Conservation (phyloP, 2,888 invertebrate genomes). For the Ennomos fuscantarius region DNA sequence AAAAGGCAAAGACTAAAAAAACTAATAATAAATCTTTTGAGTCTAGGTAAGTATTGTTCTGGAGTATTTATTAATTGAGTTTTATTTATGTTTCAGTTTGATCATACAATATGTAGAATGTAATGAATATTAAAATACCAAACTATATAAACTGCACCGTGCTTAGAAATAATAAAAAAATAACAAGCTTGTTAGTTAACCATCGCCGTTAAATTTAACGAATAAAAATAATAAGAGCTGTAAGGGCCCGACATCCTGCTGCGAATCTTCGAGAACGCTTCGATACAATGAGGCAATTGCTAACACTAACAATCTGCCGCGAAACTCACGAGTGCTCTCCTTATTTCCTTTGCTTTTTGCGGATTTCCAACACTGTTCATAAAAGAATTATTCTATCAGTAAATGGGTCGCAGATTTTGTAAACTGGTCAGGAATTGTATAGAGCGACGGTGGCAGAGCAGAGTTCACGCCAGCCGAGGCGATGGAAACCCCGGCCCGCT, state of each 20-base stretch:
- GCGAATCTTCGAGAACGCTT: constrained; percentile 48
- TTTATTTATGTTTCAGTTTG: too few species aligned
- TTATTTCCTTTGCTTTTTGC: constrained; percentile 28
- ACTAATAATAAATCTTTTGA: too few species aligned
- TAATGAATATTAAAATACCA: too few species aligned
- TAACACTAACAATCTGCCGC: constrained; percentile 55
- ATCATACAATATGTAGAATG: too few species aligned
- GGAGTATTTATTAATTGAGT: too few species aligned
- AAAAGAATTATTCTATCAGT: constrained; percentile 56
- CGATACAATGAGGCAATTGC: constrained; percentile 66
- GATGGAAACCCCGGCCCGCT: constrained; percentile 70
- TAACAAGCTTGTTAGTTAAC: constrained; percentile 33
- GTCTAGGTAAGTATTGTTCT: too few species aligned
- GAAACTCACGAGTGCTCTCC: constrained; percentile 42
- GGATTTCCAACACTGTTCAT: constrained; percentile 41
- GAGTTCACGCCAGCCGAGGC: constrained; percentile 26
- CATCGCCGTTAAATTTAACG: constrained; percentile 47
- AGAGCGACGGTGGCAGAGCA: constrained; percentile 48
- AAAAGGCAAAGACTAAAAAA: too few species aligned
- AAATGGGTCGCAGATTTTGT: constrained; percentile 56
- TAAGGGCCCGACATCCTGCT: constrained; percentile 48
- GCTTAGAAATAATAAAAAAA: constrained; percentile 33
- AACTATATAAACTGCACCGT: not conserved
- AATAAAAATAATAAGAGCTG: constrained; percentile 37
- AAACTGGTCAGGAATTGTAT: constrained; percentile 67